Evolutionary conservation across 2,797 vertebrate genomes (phyloP).

Genomic region (Pempheris klunzingeri): DNA sequence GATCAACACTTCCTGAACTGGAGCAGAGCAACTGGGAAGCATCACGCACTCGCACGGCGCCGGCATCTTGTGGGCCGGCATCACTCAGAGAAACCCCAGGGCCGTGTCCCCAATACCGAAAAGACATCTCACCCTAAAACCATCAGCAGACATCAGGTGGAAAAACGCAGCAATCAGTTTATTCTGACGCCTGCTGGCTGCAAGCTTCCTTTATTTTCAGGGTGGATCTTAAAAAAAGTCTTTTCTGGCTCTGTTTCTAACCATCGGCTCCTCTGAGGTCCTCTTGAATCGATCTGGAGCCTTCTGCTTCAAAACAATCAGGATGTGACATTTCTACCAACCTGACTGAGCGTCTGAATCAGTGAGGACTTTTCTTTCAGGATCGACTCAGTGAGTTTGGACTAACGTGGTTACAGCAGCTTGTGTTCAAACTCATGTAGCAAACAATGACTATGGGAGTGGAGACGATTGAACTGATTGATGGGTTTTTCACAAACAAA

Average conservation of each 20-base stretch:
- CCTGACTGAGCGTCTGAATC: too few relatives aligned
- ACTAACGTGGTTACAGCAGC: too few relatives aligned
- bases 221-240: background rate
- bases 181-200: background rate
- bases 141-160: slow-evolving; percentile 1
- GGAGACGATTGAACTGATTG: too few relatives aligned
- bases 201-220: too few relatives aligned
- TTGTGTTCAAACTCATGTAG: too few relatives aligned
- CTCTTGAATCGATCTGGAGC: too few relatives aligned
- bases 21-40: slow-evolving; percentile 62
- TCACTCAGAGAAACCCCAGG: slow-evolving; percentile 36
- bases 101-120: slow-evolving; percentile 51
- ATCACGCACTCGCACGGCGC: slow-evolving; percentile 20
- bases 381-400: too few relatives aligned
- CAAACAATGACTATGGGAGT: too few relatives aligned
- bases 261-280: background rate
- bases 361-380: too few relatives aligned
- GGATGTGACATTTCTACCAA: too few relatives aligned
- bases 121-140: slow-evolving; percentile 24
- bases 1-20: slow-evolving; percentile 59
- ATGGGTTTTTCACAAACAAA: too few relatives aligned
- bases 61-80: background rate
- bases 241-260: background rate
- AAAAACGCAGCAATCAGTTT: background rate
- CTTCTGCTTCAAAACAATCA: too few relatives aligned